Evolutionary conservation across 2,113 vertebrate genomes (phyloP).

Genomic region (Saguinus midas): DNA sequence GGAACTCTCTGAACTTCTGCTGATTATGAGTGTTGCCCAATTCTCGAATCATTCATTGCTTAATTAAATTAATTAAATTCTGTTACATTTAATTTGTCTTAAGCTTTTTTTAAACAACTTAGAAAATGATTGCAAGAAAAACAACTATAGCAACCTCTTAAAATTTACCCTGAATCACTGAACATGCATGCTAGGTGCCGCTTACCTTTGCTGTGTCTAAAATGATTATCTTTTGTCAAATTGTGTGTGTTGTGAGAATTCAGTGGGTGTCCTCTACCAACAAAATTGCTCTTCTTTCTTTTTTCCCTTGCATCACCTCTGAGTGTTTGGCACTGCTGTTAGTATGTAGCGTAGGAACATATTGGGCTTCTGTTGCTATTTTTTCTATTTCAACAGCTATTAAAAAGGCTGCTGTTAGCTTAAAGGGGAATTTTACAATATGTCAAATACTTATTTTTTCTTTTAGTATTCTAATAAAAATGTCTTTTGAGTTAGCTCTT

Average conservation of each 20-base stretch:
- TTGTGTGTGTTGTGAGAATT: not conserved
- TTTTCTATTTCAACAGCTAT: not conserved
- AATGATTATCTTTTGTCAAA: not conserved
- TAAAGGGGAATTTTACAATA: slow-evolving; percentile 34
- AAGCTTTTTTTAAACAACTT: not conserved
- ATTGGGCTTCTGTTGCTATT: not conserved
- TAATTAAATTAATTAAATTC: not conserved
- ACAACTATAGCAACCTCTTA: not conserved
- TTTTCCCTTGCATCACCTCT: not conserved
- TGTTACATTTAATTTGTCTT: not conserved
- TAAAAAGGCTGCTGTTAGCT: not conserved
- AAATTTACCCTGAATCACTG: not conserved
- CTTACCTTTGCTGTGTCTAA: not conserved
- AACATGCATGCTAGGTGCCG: not conserved
- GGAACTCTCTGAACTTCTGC: not conserved
- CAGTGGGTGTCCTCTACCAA: not conserved
- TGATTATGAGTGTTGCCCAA: not conserved
- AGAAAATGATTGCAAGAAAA: not conserved
- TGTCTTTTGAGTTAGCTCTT: slow-evolving; percentile 15
- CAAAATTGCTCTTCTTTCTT: not conserved
- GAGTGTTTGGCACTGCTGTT: not conserved
- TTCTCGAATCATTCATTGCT: not conserved
- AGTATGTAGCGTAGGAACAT: not conserved
- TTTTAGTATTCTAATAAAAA: slow-evolving; percentile 62
- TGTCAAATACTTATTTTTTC: slow-evolving; percentile 40